Evolutionary conservation across 2,888 invertebrate species (phyloP).

Genomic region (Cataglyphis altisquamis): DNA sequence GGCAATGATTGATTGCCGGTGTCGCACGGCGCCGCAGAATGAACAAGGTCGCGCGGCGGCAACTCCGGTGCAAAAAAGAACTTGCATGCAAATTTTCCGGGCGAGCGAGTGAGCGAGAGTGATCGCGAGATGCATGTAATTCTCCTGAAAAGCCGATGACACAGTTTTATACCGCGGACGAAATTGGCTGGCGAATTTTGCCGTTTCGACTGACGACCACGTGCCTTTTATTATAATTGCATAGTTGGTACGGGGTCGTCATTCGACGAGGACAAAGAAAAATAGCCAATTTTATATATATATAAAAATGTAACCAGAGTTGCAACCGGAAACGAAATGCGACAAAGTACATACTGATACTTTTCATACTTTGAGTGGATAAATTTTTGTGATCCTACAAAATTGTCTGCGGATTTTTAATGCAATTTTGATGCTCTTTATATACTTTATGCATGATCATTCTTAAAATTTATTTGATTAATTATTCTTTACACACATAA

Average conservation of each 20-base stretch:
- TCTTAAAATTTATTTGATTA: slow-evolving; percentile 13
- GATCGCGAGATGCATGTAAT: slow-evolving; percentile 61
- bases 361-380: neutral
- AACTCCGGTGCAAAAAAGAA: slow-evolving; percentile 39
- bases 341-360: neutral
- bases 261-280: slow-evolving; percentile 2
- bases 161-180: slow-evolving; percentile 26
- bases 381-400: neutral
- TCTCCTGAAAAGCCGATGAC: slow-evolving; percentile 59
- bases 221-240: slow-evolving; percentile 42
- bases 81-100: slow-evolving; percentile 52
- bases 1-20: slow-evolving; percentile 52
- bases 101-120: slow-evolving; percentile 26
- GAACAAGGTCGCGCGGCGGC: slow-evolving; percentile 27
- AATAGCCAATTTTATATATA: neutral
- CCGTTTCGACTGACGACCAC: neutral
- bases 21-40: slow-evolving; percentile 41
- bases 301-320: slow-evolving; percentile 15
- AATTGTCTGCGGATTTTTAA: neutral
- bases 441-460: neutral
- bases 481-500: neutral
- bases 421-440: neutral
- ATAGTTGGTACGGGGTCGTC: slow-evolving; percentile 27
- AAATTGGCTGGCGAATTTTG: slow-evolving; percentile 21
- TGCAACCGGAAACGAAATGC: slow-evolving; percentile 6